A percentile compares a stretch with the other conserved stretches of the same genome.
phyloP scores from a whole-genome alignment of 2,797 vertebrate species.

The Carcharodon carcharias region DNA sequence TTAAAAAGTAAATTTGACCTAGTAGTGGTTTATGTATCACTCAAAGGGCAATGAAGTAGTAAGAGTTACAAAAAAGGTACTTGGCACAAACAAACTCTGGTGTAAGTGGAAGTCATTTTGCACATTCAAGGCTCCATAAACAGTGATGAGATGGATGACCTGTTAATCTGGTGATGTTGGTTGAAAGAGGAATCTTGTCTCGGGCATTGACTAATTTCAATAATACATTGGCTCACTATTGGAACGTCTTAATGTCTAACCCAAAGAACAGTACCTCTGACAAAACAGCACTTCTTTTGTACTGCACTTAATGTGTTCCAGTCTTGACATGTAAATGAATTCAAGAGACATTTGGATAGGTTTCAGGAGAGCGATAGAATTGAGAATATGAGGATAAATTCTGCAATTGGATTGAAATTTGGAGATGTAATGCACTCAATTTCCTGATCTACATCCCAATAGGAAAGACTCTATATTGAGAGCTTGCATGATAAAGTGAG shows the following conservation, averaged over 20 bases:
- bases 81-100: not conserved
- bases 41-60: not conserved
- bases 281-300: no score
- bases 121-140: not conserved
- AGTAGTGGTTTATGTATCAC: not conserved
- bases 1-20: not conserved
- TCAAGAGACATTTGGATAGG: not conserved
- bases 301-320: no score
- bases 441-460: not conserved
- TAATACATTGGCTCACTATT: no score
- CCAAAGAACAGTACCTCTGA: no score
- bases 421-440: not conserved
- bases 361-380: not conserved
- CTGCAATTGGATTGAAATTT: not conserved
- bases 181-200: not conserved
- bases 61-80: not conserved
- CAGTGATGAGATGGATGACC: not conserved
- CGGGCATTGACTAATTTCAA: not conserved
- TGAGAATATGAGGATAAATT: not conserved
- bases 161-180: not conserved
- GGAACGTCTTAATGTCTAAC: no score
- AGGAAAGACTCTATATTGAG: not conserved
- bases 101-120: not conserved
- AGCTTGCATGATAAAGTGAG: not conserved
- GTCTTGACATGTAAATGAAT: not conserved